Evolutionary conservation across 2,888 invertebrate species (phyloP).

Genomic region (Aleiodes alternator): DNA sequence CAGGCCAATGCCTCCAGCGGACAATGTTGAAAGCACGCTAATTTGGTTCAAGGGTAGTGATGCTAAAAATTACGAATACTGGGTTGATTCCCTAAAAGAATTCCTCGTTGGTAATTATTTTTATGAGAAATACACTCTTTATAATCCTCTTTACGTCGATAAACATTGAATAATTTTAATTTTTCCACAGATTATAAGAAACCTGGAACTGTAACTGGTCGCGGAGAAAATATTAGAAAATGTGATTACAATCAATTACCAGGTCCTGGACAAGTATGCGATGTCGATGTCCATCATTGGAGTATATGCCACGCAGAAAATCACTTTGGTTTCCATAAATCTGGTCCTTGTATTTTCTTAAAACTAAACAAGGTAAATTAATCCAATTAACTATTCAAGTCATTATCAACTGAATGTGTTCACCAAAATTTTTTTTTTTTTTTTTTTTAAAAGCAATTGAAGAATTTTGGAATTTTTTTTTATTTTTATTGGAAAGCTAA

Average conservation of each 20-base stretch:
- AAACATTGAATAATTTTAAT: neutral
- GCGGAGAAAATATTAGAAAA: constrained; percentile 85
- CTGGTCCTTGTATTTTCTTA: constrained; percentile 94
- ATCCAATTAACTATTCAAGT: constrained; percentile 16
- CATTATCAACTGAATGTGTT: neutral
- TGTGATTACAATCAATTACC: constrained; percentile 86
- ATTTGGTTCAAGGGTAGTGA: constrained; percentile 95
- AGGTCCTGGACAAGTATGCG: constrained; percentile 87
- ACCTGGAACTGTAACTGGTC: constrained; percentile 83
- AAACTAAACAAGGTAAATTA: constrained; percentile 89
- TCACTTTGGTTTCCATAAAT: constrained; percentile 92
- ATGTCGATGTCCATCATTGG: constrained; percentile 89
- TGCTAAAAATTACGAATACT: constrained; percentile 84
- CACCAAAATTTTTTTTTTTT: neutral
- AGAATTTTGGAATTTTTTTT: too few species aligned
- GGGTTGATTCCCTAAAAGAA: constrained; percentile 85
- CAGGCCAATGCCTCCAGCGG: constrained; percentile 90
- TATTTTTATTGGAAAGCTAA: too few species aligned
- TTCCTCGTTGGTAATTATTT: constrained; percentile 84
- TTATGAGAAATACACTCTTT: neutral
- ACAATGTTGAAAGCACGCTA: constrained; percentile 94
- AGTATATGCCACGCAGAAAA: constrained; percentile 89
- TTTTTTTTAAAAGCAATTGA: too few species aligned
- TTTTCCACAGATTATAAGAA: constrained; percentile 82
- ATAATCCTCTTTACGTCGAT: too few species aligned